phyloP scores from a whole-genome alignment of 2,113 vertebrate species.

The Crocuta crocuta region DNA sequence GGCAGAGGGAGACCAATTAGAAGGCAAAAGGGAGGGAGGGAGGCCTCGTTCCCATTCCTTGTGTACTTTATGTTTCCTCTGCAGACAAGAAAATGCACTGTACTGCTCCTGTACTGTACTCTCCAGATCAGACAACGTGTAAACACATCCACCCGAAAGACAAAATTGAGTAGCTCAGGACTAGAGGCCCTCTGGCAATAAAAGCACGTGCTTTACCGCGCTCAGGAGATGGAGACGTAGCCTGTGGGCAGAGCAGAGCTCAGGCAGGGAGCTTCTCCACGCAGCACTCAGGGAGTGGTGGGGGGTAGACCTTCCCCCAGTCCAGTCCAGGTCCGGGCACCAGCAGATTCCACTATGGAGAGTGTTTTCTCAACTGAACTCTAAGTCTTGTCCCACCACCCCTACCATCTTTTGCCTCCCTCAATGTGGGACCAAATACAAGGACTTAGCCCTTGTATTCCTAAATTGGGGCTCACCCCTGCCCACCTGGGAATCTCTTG shows the following conservation, averaged over 20 bases:
- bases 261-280: neutral
- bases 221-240: neutral
- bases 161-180: neutral
- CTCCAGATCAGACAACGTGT: neutral
- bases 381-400: neutral
- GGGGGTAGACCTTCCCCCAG: neutral
- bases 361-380: neutral
- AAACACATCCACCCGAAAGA: neutral
- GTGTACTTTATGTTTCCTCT: neutral
- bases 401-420: neutral
- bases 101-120: neutral
- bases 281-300: neutral
- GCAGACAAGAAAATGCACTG: neutral
- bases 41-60: neutral
- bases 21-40: neutral
- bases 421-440: neutral
- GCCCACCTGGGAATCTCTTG: neutral
- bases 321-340: neutral
- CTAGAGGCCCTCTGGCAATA: neutral
- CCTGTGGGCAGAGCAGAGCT: no score
- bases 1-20: neutral
- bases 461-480: neutral
- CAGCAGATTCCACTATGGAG: neutral
- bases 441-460: neutral
- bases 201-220: neutral